Conservation (phyloP, 2,888 invertebrate genomes). For the Phorcus lineatus region DNA sequence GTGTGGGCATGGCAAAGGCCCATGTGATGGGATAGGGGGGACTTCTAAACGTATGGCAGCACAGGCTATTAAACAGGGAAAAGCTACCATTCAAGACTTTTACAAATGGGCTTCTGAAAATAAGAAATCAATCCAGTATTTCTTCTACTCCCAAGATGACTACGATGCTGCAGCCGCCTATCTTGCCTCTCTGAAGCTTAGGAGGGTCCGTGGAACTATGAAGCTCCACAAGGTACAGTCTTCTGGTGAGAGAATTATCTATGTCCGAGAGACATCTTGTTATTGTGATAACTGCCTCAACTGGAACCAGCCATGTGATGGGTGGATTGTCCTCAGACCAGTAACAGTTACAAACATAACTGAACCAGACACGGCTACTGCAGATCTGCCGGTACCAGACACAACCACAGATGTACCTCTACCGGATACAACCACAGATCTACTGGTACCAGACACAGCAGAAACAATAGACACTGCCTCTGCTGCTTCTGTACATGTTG, state of each 20-base stretch:
- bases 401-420: too few relatives aligned
- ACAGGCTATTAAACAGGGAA: not conserved
- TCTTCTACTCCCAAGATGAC: not conserved
- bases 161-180: not conserved
- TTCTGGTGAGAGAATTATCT: not conserved
- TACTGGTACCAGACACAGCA: too few relatives aligned
- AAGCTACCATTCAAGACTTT: not conserved
- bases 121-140: not conserved
- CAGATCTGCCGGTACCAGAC: too few relatives aligned
- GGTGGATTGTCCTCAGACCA: not conserved
- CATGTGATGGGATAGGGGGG: not conserved
- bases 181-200: not conserved
- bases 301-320: constrained; percentile 9
- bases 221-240: not conserved
- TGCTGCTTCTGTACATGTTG: too few relatives aligned
- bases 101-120: not conserved
- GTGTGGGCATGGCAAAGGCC: not conserved
- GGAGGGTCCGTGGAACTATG: not conserved
- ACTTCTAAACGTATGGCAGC: not conserved
- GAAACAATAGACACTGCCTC: too few relatives aligned
- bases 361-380: too few relatives aligned
- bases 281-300: not conserved
- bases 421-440: too few relatives aligned
- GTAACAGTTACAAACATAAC: not conserved
- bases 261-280: not conserved